Base-by-base conservation (phyloP, 2,888 invertebrate genomes). In the Epirrhoe alternata region DNA sequence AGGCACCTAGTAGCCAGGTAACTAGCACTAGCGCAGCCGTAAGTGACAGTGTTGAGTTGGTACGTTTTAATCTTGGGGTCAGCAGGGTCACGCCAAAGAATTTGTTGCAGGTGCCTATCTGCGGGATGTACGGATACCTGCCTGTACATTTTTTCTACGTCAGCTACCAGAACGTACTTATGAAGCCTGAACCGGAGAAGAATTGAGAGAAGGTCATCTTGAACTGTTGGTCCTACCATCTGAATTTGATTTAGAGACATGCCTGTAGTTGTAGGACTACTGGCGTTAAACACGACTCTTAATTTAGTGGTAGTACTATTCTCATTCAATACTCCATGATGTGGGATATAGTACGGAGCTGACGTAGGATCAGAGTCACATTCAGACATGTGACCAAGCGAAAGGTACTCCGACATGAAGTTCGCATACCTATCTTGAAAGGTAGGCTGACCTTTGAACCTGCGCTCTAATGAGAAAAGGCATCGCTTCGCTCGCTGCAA, bases 81-180 rank as follows among this genome's bases (percentile, higher is more conserved):
- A 0, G 70, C 30, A 50, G 74, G 33, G 38, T 71, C 59, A 59
- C 77, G 75, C 77, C 77, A 77, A 0, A 74, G 0, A 1, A 77
- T 70, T n/a, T 65, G 66, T 52, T 73, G 72, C 7, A 75, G 33
- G n/a, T 68, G 59, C 24, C 73, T 33, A 14, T 77, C 67, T 12
- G 50, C 42, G 24, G 68, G 64, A 56, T 73, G 68, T 1, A 77
- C 70, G 0, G 42, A 7, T 10, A 69, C 45, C 31, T 68, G 65
- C 6, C 76, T 52, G 50, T 75, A 78, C 74, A 76, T 73, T 60
- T 78, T 77, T 45, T 75, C 75, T 0, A 77, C 66, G 24, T 76
- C 75, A 0, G 72, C 74, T 16, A 57, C 52, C 12, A 72, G 52
- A 53, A 74, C 60, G 47, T 61, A 72, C 33, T 71, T 72, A 38